Conservation (phyloP, 2,797 vertebrate species). For the Smutsia temminckii region DNA sequence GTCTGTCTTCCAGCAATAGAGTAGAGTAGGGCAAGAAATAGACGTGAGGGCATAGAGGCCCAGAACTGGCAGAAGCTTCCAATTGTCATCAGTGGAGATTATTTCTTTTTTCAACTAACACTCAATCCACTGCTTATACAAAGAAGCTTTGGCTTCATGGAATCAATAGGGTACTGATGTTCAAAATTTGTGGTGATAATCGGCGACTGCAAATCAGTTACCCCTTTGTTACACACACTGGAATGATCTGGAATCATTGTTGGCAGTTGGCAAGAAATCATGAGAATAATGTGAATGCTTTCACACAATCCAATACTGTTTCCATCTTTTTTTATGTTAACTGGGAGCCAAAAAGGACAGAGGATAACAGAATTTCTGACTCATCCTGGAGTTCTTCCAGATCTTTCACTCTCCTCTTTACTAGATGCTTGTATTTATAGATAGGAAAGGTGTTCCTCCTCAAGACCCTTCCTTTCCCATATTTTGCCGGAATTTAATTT, state of each 20-base stretch:
- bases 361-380: conserved; percentile 13
- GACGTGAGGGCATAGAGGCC: not conserved
- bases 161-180: not conserved
- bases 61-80: not conserved
- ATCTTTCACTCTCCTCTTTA: not conserved
- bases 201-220: not conserved
- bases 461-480: not conserved
- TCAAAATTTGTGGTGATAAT: not conserved
- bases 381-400: not conserved
- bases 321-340: not conserved
- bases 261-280: not conserved
- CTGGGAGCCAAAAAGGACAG: not conserved
- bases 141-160: not conserved
- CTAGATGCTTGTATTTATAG: not conserved
- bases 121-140: not conserved
- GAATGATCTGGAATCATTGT: not conserved
- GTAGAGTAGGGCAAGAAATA: not conserved
- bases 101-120: not conserved
- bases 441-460: not conserved
- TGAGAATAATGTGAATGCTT: conserved; percentile 22
- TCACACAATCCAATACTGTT: not conserved
- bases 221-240: not conserved
- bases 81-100: not conserved
- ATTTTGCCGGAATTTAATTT: conserved; percentile 53
- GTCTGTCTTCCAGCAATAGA: not conserved